These are phyloP conservation scores for Cryptus armator DNA, from an alignment of 2,888 invertebrate species.

Conservation along the genomic window DNA sequence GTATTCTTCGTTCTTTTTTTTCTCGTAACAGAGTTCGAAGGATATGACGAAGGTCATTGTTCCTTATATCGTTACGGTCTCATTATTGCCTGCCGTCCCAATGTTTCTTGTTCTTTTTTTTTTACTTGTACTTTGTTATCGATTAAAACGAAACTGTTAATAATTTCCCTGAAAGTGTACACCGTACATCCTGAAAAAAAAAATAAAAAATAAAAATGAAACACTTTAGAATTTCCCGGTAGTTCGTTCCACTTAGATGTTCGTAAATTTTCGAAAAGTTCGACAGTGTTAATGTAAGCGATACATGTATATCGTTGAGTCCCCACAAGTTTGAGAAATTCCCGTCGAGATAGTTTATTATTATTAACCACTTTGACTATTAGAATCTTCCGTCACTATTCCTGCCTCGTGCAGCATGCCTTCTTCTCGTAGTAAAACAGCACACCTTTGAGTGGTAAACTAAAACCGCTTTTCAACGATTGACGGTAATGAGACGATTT, in stretches of 20 bases:
- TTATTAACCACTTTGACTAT: not conserved
- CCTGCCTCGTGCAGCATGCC: conserved; percentile 69
- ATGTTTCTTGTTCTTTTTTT: conserved; percentile 54
- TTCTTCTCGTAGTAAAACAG: conserved; percentile 66
- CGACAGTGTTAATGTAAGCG: not conserved
- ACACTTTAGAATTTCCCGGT: conserved; percentile 3
- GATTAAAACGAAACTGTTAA: not conserved
- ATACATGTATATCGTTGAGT: conserved; percentile 1
- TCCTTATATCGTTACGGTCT: conserved; percentile 68
- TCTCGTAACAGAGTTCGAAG: conserved; percentile 82
- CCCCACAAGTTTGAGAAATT: not conserved
- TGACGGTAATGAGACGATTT: not conserved
- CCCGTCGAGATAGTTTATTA: not conserved
- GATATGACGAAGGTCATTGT: conserved; percentile 84
- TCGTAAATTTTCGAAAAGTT: not conserved
- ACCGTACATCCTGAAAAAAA: not conserved
- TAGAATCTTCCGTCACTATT: conserved; percentile 40
- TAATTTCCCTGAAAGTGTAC: conserved; percentile 18
- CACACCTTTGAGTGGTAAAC: conserved; percentile 60
- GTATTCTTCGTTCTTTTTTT: conserved; percentile 76
- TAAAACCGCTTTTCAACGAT: not conserved
- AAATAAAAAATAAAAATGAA: not conserved
- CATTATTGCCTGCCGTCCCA: conserved; percentile 74
- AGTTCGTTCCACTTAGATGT: conserved; percentile 22
- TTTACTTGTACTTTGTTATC: conserved; percentile 33